Evolutionary conservation across 2,888 invertebrate species (phyloP), one percentile per base, ranked within the genome.

Genomic region (Oxycera nigricornis): DNA sequence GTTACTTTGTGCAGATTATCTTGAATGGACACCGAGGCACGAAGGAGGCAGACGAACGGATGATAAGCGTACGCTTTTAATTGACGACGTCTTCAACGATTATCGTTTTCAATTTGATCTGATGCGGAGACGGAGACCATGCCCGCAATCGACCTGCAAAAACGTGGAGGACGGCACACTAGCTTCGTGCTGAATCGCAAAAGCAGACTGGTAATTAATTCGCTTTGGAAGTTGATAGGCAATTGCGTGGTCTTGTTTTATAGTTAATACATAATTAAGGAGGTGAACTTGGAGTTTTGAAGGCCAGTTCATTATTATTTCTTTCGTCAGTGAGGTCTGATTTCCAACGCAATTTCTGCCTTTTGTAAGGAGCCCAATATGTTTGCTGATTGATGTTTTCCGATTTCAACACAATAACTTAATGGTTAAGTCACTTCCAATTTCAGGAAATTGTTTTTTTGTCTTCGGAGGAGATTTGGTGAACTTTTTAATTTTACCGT

Each of bases 1-100:
- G 70, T 70, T 70, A 70, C 70, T 70, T 55, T 70, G 70, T 70
- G 70, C 35, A 24, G 70, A 70, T 70, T 70, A 70, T 70, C 52
- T 46, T 31, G 70, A 52, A 70, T 52, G 70, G 35, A 39, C 35
- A 65, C 41, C 39, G 55, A 22, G 52, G 55, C 52, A 17, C 24
- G 39, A n/a, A 68, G 46, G 30, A 26, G 46, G 35, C 35, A 26
- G 70, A 52, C 50, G 50, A 17, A 26, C 46, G 52, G 50, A 70
- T 26, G 70, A 52, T 70, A 35, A 35, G 52, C 70, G 70, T 70
- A 52, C 55, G 55, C 30, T 55, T 70, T 70, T 70, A 70, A 70
- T 70, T 70, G 70, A 70, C 70, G 70, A 70, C 70, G 70, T 52
- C 52, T 70, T 70, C 70, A 31, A 31, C 70, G 70, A 70, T 52